Conservation (phyloP, 2,888 invertebrate genomes). For the Cheilosia impressa region DNA sequence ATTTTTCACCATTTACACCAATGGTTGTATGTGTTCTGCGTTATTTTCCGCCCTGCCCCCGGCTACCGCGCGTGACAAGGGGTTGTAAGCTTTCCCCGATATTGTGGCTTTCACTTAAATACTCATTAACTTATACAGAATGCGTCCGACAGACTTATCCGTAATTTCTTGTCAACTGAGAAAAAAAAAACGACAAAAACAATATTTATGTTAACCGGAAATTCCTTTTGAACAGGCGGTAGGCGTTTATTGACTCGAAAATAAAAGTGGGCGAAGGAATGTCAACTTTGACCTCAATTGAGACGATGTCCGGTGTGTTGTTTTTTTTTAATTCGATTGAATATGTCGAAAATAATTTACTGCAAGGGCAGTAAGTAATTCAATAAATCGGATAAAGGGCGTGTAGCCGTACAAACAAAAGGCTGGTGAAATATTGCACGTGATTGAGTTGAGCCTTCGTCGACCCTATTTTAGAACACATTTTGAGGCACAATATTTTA, state of each 20-base stretch:
- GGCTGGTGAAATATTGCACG: background rate
- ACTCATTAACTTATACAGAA: conserved; percentile 39
- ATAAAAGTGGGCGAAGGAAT: background rate
- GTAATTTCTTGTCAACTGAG: conserved; percentile 28
- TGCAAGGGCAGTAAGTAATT: conserved; percentile 24
- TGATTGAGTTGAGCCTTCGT: conserved; percentile 24
- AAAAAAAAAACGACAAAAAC: background rate
- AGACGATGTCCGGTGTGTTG: conserved; percentile 40
- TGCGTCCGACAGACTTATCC: background rate
- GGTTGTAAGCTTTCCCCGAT: conserved; percentile 27
- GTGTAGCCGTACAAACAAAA: conserved; percentile 16
- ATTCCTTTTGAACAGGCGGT: conserved; percentile 14
- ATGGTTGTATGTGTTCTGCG: conserved; percentile 6
- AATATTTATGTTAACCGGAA: conserved; percentile 14
- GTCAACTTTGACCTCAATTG: conserved; percentile 46
- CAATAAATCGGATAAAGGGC: conserved; percentile 48
- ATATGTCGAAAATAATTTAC: conserved; percentile 58
- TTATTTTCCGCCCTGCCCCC: background rate
- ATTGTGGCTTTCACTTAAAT: conserved; percentile 38
- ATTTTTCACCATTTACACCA: conserved; percentile 62
- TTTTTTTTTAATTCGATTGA: conserved; percentile 45
- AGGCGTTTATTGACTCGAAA: background rate
- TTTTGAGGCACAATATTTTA: background rate
- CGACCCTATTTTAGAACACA: conserved; percentile 2
- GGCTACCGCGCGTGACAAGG: background rate